Base-by-base conservation (phyloP, 2,888 invertebrate species). In the Sepioteuthis lessoniana region DNA sequence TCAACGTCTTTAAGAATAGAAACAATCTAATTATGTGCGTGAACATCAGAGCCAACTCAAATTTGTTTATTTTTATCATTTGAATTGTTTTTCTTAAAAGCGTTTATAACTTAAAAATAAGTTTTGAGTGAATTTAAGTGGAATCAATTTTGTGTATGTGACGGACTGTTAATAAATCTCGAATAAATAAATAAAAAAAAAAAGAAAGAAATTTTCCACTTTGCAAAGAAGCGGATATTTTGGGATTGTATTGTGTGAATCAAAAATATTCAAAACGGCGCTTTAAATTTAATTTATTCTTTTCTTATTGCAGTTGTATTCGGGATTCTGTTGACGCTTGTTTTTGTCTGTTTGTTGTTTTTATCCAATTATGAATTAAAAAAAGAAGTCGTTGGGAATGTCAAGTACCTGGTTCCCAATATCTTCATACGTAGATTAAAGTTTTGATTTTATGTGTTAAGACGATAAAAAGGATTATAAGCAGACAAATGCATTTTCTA, bases 1-100 rank as follows among this genome's bases (percentile, higher is more conserved):
- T 76, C 28, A 76, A 76, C 31, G n/a, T 76, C 76, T 76, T 76
- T 76, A 76, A 76, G 76, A 76, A 76, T 76, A 76, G 76, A 76
- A 76, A 35, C 76, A 76, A 35, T 55, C 55, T 76, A 76, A 76
- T 76, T 35, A 76, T 76, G n/a, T 25, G n/a, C n/a, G 76, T 35
- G n/a, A n/a, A 35, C 76, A 76, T 10, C n/a, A 76, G n/a, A n/a
- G 76, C n/a, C 76, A 35, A 25, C 16, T 76, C 0, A 76, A 13
- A 35, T 35, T 76, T 76, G 3, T 76, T 76, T 35, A 13, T 76
- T 16, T 35, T 76, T 35, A n/a, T 76, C 60, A 28, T 76, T n/a
- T 76, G 13, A n/a, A 13, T n/a, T 16, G n/a, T 35, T 16, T 76
- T 13, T n/a, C 76, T 19, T 21, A 76, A 76, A 76, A 35, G 76